phyloP scores from a whole-genome alignment of 2,888 invertebrate genomes.

The Venusia cambrica region DNA sequence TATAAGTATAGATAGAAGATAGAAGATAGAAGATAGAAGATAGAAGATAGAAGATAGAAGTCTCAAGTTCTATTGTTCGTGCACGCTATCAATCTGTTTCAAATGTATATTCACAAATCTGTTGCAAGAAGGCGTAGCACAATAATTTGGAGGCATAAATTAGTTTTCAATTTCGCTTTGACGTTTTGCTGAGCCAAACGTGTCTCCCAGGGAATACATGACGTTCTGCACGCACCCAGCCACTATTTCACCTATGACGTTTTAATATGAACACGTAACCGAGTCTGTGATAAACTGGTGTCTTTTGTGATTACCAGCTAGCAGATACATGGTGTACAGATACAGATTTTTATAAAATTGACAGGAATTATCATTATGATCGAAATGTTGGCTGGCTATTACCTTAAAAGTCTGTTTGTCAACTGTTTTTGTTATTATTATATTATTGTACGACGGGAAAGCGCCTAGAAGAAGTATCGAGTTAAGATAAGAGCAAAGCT shows the following conservation, averaged over 20 bases:
- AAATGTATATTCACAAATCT: background rate
- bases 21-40: background rate
- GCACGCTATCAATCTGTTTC: too few relatives aligned
- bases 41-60: constrained; percentile 1
- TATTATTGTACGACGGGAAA: too few relatives aligned
- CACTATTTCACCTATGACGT: constrained; percentile 34
- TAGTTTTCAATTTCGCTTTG: constrained; percentile 81
- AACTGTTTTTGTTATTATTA: too few relatives aligned
- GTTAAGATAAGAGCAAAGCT: too few relatives aligned
- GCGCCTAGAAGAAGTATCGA: too few relatives aligned
- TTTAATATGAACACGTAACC: constrained; percentile 31
- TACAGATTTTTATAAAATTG: too few relatives aligned
- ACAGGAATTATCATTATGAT: too few relatives aligned
- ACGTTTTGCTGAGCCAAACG: constrained; percentile 76
- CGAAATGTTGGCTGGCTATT: too few relatives aligned
- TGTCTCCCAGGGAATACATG: constrained; percentile 69
- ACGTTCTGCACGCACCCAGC: constrained; percentile 55
- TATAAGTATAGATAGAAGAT: too few relatives aligned
- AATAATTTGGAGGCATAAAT: constrained; percentile 75
- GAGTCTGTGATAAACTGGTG: constrained; percentile 21
- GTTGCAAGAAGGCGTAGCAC: constrained; percentile 41
- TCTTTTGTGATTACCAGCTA: constrained; percentile 14
- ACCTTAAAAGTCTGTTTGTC: too few relatives aligned
- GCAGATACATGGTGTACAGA: too few relatives aligned
- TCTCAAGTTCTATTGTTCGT: too few relatives aligned